Evolutionary conservation across 2,888 invertebrate species (phyloP).

Genomic region (Caenorhabditis drosophilae): DNA sequence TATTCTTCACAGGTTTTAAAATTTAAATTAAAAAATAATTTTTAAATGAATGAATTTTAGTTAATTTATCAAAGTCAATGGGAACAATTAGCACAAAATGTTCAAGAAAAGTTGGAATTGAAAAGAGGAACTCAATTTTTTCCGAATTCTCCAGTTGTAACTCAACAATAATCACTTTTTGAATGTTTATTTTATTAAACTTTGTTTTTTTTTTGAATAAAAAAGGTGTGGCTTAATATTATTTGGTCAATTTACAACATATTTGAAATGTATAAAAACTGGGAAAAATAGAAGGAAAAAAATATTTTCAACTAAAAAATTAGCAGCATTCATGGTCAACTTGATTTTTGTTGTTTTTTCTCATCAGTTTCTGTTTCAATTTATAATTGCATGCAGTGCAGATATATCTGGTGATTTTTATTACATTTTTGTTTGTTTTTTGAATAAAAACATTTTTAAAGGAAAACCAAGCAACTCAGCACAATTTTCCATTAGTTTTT

Average conservation of each 20-base stretch:
- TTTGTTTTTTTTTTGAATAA: background rate
- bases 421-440: too few relatives aligned
- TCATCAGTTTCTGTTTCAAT: too few relatives aligned
- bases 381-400: too few relatives aligned
- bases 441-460: background rate
- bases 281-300: conserved; percentile 1
- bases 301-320: background rate
- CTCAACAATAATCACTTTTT: conserved; percentile 3
- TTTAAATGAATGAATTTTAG: conserved; percentile 10
- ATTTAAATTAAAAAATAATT: too few relatives aligned
- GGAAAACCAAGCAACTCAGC: conserved; percentile 13
- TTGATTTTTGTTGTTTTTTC: too few relatives aligned
- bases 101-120: conserved; percentile 10
- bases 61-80: conserved; percentile 24
- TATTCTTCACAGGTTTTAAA: conserved; percentile 6
- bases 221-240: background rate
- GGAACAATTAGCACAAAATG: conserved; percentile 9
- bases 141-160: conserved; percentile 7
- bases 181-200: background rate
- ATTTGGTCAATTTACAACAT: background rate
- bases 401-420: too few relatives aligned
- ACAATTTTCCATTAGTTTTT: conserved; percentile 14
- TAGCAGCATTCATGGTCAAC: too few relatives aligned
- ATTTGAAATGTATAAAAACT: background rate
- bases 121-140: conserved; percentile 3